Evolutionary conservation across 1,140 invertebrate genomes (phyloP).

Genomic region (Drosophila nigromelanica): DNA sequence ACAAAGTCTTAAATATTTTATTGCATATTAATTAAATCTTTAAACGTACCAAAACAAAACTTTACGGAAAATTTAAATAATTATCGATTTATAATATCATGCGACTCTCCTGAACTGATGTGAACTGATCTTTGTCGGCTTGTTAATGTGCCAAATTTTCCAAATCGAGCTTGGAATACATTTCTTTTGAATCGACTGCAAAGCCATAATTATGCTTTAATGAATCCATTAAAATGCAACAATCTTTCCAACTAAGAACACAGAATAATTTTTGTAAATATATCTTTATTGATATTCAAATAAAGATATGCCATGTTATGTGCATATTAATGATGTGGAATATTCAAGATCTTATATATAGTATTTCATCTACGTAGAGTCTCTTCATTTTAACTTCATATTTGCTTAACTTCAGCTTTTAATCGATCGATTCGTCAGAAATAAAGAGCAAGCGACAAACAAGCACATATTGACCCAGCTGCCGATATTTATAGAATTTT

Average conservation of each 20-base stretch:
- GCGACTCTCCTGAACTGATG: constrained; percentile 17
- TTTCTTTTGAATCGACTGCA: constrained; percentile 24
- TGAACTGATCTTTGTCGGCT: constrained; percentile 33
- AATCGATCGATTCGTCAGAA: no score
- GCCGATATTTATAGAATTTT: background rate
- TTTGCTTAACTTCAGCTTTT: no score
- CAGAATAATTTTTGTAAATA: background rate
- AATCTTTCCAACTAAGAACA: background rate
- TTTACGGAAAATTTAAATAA: background rate
- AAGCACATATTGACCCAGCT: constrained; percentile 2
- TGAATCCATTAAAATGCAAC: constrained; percentile 24
- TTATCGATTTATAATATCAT: background rate
- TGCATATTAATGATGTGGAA: no score
- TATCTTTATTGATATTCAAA: background rate
- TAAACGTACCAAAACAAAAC: background rate
- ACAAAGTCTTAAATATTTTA: background rate
- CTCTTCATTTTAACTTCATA: no score
- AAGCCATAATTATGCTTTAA: constrained; percentile 31
- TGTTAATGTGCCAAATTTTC: background rate
- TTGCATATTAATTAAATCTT: no score
- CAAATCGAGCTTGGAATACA: constrained; percentile 4
- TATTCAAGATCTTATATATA: no score
- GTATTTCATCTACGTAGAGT: no score
- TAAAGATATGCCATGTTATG: no score
- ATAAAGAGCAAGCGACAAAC: no score